Conservation (phyloP, 2,888 invertebrate genomes). For the Andrena chrysosceles region DNA sequence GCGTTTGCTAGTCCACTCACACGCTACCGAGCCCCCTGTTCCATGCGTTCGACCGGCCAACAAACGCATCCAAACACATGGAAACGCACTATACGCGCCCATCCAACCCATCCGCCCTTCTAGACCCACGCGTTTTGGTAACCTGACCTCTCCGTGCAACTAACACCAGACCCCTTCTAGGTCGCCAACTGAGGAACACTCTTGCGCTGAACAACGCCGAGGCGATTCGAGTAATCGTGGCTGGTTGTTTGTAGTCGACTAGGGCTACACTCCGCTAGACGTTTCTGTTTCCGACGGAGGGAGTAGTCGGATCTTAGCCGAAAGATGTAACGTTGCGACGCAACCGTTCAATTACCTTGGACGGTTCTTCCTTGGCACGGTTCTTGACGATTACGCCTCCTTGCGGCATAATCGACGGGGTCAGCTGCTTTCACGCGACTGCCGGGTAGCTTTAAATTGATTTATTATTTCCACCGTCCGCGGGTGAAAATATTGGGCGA, state of each 20-base stretch:
- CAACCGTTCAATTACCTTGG: not conserved
- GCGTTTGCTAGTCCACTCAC: slow-evolving; percentile 54
- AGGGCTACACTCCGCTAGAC: slow-evolving; percentile 3
- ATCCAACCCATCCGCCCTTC: slow-evolving; percentile 34
- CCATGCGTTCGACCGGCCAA: slow-evolving; percentile 50
- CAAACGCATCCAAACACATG: slow-evolving; percentile 59
- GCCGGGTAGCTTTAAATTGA: not conserved
- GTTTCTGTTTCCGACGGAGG: not conserved
- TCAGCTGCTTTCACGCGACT: not conserved
- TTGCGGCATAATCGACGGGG: not conserved
- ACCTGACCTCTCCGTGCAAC: slow-evolving; percentile 65
- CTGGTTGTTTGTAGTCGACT: slow-evolving; percentile 43
- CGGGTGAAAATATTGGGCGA: not conserved
- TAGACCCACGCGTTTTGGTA: slow-evolving; percentile 50
- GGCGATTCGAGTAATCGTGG: slow-evolving; percentile 35
- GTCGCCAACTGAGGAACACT: slow-evolving; percentile 54
- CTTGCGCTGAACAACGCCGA: slow-evolving; percentile 28
- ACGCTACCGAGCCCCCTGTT: slow-evolving; percentile 35
- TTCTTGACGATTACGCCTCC: not conserved
- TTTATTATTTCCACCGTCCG: not conserved
- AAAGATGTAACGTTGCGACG: slow-evolving; percentile 62
- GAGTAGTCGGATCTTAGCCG: slow-evolving; percentile 67
- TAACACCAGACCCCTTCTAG: slow-evolving; percentile 52
- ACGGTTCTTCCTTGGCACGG: not conserved
- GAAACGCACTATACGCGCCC: slow-evolving; percentile 53